Evolutionary conservation across 2,888 invertebrate species (phyloP).

Genomic region (Patella depressa): DNA sequence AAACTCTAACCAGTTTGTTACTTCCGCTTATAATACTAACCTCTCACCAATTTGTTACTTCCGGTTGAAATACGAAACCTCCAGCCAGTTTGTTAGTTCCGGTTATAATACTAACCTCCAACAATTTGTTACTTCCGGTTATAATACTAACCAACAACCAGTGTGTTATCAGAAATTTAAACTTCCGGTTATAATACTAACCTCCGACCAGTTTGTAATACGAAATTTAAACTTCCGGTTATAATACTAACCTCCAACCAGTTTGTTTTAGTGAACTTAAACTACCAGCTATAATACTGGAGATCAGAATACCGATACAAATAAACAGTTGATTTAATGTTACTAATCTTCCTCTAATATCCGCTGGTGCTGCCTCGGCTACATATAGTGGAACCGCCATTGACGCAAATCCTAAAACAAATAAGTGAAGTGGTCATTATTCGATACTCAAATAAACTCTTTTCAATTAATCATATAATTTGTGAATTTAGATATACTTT

Average conservation of each 20-base stretch:
- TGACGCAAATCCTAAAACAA: conserved; percentile 70
- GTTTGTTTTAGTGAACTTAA: conserved; percentile 70
- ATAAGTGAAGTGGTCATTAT: too few species aligned
- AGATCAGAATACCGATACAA: conserved; percentile 72
- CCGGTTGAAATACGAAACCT: too few species aligned
- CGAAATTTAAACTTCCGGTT: too few species aligned
- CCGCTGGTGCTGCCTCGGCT: conserved; percentile 73
- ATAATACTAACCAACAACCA: too few species aligned
- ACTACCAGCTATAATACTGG: conserved; percentile 71
- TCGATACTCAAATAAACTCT: not conserved
- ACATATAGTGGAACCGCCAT: conserved; percentile 75
- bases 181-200: too few species aligned
- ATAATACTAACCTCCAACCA: conserved; percentile 72
- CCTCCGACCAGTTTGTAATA: too few species aligned
- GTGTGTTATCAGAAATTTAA: too few species aligned
- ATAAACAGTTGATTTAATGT: conserved; percentile 73
- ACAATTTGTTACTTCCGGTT: not conserved
- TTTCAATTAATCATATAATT: not conserved
- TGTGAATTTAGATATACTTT: too few species aligned
- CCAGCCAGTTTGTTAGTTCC: too few species aligned
- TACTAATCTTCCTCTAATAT: conserved; percentile 73
- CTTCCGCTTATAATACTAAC: too few species aligned
- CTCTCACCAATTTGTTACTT: not conserved
- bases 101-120: too few species aligned
- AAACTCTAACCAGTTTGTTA: too few species aligned